Evolutionary conservation across 2,113 vertebrate species (phyloP), one percentile per base, ranked within the genome.

Genomic region (Chamaetylas fuelleborni): DNA sequence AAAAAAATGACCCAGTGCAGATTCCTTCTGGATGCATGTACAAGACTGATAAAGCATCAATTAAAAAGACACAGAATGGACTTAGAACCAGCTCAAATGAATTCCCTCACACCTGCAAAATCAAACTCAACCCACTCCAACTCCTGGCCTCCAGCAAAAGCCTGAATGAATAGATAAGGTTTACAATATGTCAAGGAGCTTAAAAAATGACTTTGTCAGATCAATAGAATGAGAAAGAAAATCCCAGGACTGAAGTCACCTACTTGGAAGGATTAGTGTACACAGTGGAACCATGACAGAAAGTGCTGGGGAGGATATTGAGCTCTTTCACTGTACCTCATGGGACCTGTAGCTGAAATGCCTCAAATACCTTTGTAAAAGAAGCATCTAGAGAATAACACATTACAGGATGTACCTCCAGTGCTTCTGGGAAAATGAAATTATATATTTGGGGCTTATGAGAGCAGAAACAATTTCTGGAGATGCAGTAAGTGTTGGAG

Each of bases 61-160:
- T 96, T 97, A 96, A 93, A 62, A 87, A 91, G 65, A 91, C 73
- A 89, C 25, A 89, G 79, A 88, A 89, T 53, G 76, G n/a, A 80
- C 58, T 77, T 80, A 92, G 57, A 88, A 79, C 43, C 40, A 82
- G 36, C 36, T 58, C 1, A 0, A 66, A 88, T 87, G 53, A 93
- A 90, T 91, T 83, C n/a, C 28, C 33, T 86, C 73, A 85, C 42
- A 89, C 71, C 72, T 91, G 60, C 45, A 94, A 85, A 91, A 87
- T 40, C 28, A 86, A 94, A 91, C 57, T 74, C 73, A 90, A 36
- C 47, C 56, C 86, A 64, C 86, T 84, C 58, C 79, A 82, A 57
- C 48, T 87, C 61, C 54, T 43, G 70, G 61, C 81, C 61, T 91
- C 26, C 48, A 93, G 93, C 74, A 92, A 94, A 90, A 93, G 29